Base-by-base conservation (phyloP, 2,888 invertebrate species). In the Andrena praecox region DNA sequence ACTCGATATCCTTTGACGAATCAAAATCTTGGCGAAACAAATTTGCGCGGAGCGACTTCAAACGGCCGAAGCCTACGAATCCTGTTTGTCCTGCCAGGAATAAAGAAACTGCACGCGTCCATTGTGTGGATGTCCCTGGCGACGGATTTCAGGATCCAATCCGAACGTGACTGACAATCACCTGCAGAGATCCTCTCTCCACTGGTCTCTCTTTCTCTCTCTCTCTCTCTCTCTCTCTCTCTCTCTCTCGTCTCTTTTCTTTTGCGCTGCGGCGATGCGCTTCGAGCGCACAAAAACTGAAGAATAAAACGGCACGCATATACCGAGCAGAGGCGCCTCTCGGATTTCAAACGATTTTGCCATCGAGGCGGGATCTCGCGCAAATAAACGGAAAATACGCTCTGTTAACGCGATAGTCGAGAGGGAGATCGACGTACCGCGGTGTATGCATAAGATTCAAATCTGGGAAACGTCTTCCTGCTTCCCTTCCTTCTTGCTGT, bases 301-400 rank as follows among this genome's bases (percentile, higher is more conserved):
- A 31, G 66, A 77, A 50, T 50, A 35, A 70, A 59, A 20, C 10
- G 20, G n/a, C 16, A 42, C 3, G 6, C 10, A 20, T 0, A 6
- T 8, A 29, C 0, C 24, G 27, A 27, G 35, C 2, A 52, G 29
- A 31, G 5, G 31, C 35, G 67, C 56, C 27, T 0, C 78, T 77
- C 77, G 56, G 78, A 80, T 84, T 85, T 87, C 78, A 29, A 29
- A 77, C 80, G 70, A 82, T 82, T 81, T 73, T 33, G 52, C 66
- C 67, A 59, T 24, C 59, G 29, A 68, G 59, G 50, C 70, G 16
- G 75, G 77, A 70, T 85, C 75, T 72, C 56, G 60, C 69, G 48
- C 52, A 77, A 82, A 86, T 86, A 84, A 86, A 79, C 84, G 75
- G 62, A 75, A 74, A 81, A 60, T 54, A n/a, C 52, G 20, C 64